Percentiles rank a stretch among this genome's conserved stretches.
Evolutionary conservation across 2,113 vertebrate species (phyloP).

Genomic region (Stomatorhinus ivindoensis): DNA sequence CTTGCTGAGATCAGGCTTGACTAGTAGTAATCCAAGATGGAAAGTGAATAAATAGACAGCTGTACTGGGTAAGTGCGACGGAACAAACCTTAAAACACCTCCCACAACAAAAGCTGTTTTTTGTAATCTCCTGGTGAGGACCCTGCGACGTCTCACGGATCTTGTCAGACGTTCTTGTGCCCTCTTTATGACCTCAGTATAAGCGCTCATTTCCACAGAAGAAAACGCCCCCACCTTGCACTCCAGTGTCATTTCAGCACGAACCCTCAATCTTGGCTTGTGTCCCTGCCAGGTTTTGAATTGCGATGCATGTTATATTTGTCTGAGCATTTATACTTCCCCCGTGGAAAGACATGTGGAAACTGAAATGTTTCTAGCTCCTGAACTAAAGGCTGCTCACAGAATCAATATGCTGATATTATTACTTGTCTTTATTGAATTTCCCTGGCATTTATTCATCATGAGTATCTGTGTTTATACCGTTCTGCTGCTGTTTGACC

Average conservation of each 20-base stretch:
- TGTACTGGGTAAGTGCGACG: background rate
- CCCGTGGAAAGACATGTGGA: conserved; percentile 22
- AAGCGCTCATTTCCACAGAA: conserved; percentile 21
- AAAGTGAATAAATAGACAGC: conserved; percentile 10
- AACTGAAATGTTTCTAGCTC: background rate
- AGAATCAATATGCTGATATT: background rate
- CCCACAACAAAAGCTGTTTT: background rate
- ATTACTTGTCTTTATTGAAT: background rate
- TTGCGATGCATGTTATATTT: conserved; percentile 45
- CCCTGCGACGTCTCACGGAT: background rate
- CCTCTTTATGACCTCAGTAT: conserved; percentile 29
- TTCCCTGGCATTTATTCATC: background rate
- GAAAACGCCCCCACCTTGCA: conserved; percentile 28
- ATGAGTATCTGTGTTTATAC: background rate
- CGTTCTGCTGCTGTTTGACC: background rate
- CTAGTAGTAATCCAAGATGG: background rate
- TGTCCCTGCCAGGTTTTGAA: background rate
- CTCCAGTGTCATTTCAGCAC: conserved; percentile 34
- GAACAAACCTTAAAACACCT: background rate
- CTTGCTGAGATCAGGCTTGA: background rate
- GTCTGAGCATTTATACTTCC: conserved; percentile 44
- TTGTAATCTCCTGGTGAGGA: background rate
- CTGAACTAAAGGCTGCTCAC: background rate
- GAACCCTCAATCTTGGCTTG: conserved; percentile 24
- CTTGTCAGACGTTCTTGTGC: background rate